These are phyloP conservation scores for Mesorhabditis belari DNA, from an alignment of 2,888 invertebrate genomes.

Conservation along the genomic window DNA sequence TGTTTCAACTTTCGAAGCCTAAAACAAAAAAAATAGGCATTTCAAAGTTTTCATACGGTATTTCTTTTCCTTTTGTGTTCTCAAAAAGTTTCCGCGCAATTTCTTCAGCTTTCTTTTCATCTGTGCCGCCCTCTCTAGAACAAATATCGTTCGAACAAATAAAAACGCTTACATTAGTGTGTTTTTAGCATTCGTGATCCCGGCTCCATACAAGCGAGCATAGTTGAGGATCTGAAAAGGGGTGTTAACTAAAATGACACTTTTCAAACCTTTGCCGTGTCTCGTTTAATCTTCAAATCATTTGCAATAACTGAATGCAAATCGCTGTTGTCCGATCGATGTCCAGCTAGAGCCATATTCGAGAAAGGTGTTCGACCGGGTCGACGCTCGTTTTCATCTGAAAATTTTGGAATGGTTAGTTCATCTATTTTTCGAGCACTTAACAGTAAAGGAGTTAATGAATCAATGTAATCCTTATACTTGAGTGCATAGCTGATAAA, in stretches of 20 bases:
- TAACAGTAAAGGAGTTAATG: background rate
- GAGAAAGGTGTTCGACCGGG: conserved; percentile 79
- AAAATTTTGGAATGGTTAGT: conserved; percentile 47
- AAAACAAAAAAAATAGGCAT: background rate
- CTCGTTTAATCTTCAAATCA: conserved; percentile 77
- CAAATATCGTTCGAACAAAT: conserved; percentile 10
- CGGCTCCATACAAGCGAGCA: conserved; percentile 74
- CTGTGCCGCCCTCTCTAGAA: conserved; percentile 11
- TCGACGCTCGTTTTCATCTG: conserved; percentile 56
- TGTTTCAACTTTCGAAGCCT: background rate
- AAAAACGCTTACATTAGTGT: conserved; percentile 17
- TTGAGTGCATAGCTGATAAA: background rate
- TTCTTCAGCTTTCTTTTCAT: conserved; percentile 18
- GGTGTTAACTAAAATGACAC: background rate
- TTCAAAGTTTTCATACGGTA: conserved; percentile 11
- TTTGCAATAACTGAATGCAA: conserved; percentile 90
- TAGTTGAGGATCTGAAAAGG: conserved; percentile 74
- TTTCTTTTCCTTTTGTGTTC: conserved; percentile 71
- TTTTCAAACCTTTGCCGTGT: conserved; percentile 74
- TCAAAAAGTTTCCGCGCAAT: conserved; percentile 68
- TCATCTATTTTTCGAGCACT: background rate
- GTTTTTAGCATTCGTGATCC: conserved; percentile 27
- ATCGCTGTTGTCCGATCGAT: conserved; percentile 77
- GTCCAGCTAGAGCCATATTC: conserved; percentile 94
- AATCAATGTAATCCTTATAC: background rate